Conservation (phyloP, 2,797 vertebrate species). For the Siniperca scherzeri region DNA sequence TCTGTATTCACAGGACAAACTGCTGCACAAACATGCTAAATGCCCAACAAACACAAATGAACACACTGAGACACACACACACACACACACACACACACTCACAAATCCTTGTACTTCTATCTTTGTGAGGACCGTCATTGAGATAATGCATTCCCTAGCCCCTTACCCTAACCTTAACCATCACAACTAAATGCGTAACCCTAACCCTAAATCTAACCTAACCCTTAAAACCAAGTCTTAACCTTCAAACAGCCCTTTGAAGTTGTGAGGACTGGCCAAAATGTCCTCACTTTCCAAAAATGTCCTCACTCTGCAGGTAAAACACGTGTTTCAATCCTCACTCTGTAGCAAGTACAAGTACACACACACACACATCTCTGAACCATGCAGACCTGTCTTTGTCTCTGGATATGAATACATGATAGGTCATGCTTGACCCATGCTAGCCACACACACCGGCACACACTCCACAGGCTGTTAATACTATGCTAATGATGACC, state of each 20-base stretch:
- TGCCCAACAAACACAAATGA: constrained; percentile 33
- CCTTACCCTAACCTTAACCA: too few relatives aligned
- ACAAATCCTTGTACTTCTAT: too few relatives aligned
- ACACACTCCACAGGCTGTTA: constrained; percentile 17
- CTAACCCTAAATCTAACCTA: too few relatives aligned
- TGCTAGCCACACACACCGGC: constrained; percentile 5
- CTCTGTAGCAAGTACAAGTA: neutral
- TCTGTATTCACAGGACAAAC: constrained; percentile 9
- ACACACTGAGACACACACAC: neutral
- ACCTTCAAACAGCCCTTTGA: too few relatives aligned
- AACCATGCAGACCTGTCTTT: constrained; percentile 38
- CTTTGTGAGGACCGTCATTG: too few relatives aligned
- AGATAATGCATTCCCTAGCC: too few relatives aligned
- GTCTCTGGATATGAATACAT: constrained; percentile 51
- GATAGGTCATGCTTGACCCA: constrained; percentile 41
- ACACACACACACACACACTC: constrained; percentile 19
- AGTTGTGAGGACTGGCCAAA: too few relatives aligned
- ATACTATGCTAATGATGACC: constrained; percentile 80
- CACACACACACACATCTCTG: constrained; percentile 21
- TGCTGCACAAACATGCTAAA: constrained; percentile 25
- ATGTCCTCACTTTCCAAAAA: too few relatives aligned
- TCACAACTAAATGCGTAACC: too few relatives aligned
- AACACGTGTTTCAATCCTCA: too few relatives aligned
- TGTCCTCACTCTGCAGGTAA: too few relatives aligned
- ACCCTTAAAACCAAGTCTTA: too few relatives aligned